phyloP scores from a whole-genome alignment of 2,888 invertebrate genomes.

The Drosophila affinis region DNA sequence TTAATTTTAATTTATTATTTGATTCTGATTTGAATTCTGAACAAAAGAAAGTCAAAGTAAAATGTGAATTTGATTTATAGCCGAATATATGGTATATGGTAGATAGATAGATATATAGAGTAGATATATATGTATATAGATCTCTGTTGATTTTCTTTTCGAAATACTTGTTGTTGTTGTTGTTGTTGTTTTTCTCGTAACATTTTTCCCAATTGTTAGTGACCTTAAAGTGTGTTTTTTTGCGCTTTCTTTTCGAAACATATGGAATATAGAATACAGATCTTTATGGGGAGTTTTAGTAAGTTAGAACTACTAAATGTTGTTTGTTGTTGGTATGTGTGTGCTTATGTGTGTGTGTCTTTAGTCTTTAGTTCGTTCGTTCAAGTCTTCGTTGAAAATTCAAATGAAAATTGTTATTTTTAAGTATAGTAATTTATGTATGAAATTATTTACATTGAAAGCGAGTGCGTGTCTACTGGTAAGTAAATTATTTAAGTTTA shows the following conservation, averaged over 20 bases:
- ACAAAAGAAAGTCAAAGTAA: constrained; percentile 29
- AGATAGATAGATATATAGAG: too few relatives aligned
- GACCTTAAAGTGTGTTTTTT: constrained; percentile 84
- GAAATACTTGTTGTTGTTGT: constrained; percentile 50
- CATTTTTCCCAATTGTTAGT: constrained; percentile 84
- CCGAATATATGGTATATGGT: constrained; percentile 12
- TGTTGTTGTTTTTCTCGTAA: constrained; percentile 58
- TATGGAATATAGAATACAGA: constrained; percentile 21
- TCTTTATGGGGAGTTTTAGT: constrained; percentile 43
- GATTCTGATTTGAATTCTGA: constrained; percentile 1
- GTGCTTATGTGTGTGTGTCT: neutral
- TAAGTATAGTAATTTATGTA: too few relatives aligned
- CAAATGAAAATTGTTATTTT: constrained; percentile 26
- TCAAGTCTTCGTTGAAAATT: constrained; percentile 2
- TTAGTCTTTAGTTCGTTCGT: too few relatives aligned
- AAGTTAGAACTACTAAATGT: constrained; percentile 18
- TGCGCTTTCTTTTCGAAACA: constrained; percentile 21
- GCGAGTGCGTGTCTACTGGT: constrained; percentile 74
- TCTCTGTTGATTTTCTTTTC: constrained; percentile 43
- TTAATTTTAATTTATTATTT: constrained; percentile 32
- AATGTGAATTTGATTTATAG: constrained; percentile 47
- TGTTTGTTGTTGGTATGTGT: constrained; percentile 23
- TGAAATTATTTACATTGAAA: constrained; percentile 62
- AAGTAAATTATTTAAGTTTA: constrained; percentile 52
- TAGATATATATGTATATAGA: constrained; percentile 16